Percentiles rank a stretch among this genome's conserved stretches.
Evolutionary conservation across 2,113 vertebrate species (phyloP).

Genomic region (Pungitius pungitius): DNA sequence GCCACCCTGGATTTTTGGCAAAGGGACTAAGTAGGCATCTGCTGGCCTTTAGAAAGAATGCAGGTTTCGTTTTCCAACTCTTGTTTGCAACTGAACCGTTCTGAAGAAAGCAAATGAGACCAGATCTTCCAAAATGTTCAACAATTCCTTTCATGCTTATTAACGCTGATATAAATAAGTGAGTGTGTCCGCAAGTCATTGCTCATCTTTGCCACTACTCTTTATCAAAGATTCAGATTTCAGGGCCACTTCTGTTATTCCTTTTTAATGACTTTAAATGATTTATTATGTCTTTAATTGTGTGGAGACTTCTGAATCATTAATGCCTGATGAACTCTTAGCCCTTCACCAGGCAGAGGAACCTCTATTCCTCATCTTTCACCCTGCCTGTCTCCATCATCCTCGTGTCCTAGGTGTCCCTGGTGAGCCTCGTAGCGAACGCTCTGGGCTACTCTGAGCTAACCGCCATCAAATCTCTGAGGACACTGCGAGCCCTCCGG

Average conservation of each 20-base stretch:
- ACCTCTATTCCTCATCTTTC: conserved; percentile 8
- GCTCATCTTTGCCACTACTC: background rate
- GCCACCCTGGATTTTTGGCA: background rate
- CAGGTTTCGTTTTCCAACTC: background rate
- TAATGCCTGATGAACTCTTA: background rate
- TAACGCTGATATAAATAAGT: background rate
- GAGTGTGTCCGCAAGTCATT: background rate
- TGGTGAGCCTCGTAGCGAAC: conserved; percentile 94
- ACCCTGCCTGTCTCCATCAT: conserved; percentile 19
- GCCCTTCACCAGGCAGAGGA: background rate
- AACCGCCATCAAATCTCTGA: conserved; percentile 94
- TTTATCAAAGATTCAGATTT: background rate
- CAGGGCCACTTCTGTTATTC: background rate
- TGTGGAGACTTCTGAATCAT: background rate
- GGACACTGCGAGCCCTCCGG: conserved; percentile 94
- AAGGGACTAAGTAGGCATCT: background rate
- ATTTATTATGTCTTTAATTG: background rate
- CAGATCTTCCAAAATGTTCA: background rate
- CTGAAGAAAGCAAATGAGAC: no score
- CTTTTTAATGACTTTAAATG: background rate
- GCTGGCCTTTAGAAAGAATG: background rate
- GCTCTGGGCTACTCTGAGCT: conserved; percentile 95
- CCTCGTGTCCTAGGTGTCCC: conserved; percentile 85
- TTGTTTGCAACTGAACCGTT: no score
- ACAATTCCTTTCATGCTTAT: background rate